Conservation (phyloP, 2,797 vertebrate genomes). For the Fistularia tabacaria region DNA sequence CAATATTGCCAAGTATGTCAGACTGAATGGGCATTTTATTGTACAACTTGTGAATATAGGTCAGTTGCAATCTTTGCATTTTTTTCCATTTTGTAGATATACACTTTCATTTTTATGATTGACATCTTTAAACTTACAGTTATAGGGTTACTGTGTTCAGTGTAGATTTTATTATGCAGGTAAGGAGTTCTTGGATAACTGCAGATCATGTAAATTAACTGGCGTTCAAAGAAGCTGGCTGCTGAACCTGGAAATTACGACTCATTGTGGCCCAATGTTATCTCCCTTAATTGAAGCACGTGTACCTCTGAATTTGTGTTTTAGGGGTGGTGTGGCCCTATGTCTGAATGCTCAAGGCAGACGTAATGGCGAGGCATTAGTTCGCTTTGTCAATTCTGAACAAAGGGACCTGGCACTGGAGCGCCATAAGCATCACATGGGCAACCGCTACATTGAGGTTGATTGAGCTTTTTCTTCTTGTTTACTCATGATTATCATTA, state of each 20-base stretch:
- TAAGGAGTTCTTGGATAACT: too few species aligned
- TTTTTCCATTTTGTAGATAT: too few species aligned
- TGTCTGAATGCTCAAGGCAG: constrained; percentile 95
- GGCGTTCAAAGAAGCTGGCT: too few species aligned
- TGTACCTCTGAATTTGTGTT: constrained; percentile 22
- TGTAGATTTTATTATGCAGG: too few species aligned
- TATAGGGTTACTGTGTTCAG: too few species aligned
- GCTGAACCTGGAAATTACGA: background rate
- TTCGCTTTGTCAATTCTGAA: constrained; percentile 89
- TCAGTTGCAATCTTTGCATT: background rate
- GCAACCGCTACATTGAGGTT: constrained; percentile 94
- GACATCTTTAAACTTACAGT: too few species aligned
- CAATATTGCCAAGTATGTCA: constrained; percentile 90
- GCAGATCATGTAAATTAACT: too few species aligned
- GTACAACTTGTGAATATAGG: background rate
- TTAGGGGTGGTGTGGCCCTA: constrained; percentile 90
- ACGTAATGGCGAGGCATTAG: constrained; percentile 92
- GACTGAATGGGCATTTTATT: background rate
- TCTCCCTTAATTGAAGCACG: background rate
- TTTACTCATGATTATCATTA: too few species aligned
- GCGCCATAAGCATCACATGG: constrained; percentile 97
- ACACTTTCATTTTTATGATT: too few species aligned
- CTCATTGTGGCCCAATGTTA: background rate
- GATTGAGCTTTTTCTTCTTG: constrained; percentile 11
- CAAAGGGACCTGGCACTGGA: constrained; percentile 92